Percentiles rank a stretch among this genome's conserved stretches.
phyloP scores from a whole-genome alignment of 2,797 vertebrate species.

The Nothura maculosa region DNA sequence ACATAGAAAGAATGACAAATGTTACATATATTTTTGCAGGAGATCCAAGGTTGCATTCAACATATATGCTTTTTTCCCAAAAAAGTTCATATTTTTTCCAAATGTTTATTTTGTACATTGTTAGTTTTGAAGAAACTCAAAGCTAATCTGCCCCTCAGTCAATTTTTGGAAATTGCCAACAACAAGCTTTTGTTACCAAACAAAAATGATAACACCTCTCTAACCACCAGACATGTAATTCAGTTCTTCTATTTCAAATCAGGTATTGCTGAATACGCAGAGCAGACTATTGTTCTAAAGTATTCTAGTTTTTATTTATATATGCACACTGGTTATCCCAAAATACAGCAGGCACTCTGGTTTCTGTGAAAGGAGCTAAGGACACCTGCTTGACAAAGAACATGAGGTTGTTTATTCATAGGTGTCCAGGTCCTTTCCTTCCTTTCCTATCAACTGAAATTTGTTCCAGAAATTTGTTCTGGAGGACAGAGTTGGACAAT shows the following conservation, averaged over 20 bases:
- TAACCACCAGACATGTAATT: background rate
- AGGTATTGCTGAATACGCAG: background rate
- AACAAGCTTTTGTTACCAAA: background rate
- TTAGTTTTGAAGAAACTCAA: background rate
- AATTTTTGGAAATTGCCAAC: background rate
- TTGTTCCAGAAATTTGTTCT: background rate
- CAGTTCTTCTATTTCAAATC: background rate
- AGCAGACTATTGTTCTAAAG: background rate
- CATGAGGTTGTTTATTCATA: fast-evolving
- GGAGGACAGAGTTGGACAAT: fast-evolving
- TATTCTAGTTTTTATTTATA: background rate
- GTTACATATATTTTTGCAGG: background rate
- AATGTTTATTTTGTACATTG: background rate
- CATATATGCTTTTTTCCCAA: background rate
- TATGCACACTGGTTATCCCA: background rate
- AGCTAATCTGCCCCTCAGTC: fast-evolving
- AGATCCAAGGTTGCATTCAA: background rate
- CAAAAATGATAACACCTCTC: background rate
- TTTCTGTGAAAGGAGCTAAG: background rate
- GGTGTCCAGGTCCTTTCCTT: background rate
- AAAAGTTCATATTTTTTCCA: background rate
- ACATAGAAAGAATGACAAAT: background rate
- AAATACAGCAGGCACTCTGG: background rate
- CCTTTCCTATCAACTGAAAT: background rate
- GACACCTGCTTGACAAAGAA: background rate